These are phyloP conservation scores for Zosterops lateralis DNA, from an alignment of 2,113 vertebrate genomes.

Conservation along the genomic window DNA sequence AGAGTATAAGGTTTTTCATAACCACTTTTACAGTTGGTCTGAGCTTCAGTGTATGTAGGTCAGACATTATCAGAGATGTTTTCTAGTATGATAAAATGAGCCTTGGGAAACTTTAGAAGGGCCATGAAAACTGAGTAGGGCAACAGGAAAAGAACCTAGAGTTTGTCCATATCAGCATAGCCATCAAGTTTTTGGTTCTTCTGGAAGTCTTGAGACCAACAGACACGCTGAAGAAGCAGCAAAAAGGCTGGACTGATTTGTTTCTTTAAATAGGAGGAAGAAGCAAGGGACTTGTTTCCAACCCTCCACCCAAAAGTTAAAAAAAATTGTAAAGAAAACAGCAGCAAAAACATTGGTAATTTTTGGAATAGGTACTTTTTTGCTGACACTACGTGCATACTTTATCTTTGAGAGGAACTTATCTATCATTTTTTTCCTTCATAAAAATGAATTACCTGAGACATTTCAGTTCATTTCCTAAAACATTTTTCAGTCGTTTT, in stretches of 20 bases:
- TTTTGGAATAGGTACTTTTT: background rate
- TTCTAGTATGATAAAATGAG: background rate
- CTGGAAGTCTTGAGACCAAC: background rate
- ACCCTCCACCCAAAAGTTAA: fast-evolving
- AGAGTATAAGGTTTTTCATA: background rate
- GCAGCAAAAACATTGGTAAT: background rate
- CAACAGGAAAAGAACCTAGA: background rate
- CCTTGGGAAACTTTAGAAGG: background rate
- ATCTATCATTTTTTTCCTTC: background rate
- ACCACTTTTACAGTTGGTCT: background rate
- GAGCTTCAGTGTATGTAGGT: background rate
- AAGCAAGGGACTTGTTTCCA: background rate
- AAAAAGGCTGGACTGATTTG: background rate
- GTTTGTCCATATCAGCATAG: background rate
- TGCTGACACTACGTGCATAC: background rate
- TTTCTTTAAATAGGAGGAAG: background rate
- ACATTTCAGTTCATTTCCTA: background rate
- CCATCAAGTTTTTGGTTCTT: background rate
- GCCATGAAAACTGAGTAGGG: background rate
- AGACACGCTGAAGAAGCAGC: background rate
- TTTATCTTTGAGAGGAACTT: background rate
- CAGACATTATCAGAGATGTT: background rate
- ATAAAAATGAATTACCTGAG: background rate
- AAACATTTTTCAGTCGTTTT: background rate
- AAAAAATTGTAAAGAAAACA: background rate